Base-by-base conservation (phyloP, 92 coral and sea anemone species). In the Chrysogorgia sp. region DNA sequence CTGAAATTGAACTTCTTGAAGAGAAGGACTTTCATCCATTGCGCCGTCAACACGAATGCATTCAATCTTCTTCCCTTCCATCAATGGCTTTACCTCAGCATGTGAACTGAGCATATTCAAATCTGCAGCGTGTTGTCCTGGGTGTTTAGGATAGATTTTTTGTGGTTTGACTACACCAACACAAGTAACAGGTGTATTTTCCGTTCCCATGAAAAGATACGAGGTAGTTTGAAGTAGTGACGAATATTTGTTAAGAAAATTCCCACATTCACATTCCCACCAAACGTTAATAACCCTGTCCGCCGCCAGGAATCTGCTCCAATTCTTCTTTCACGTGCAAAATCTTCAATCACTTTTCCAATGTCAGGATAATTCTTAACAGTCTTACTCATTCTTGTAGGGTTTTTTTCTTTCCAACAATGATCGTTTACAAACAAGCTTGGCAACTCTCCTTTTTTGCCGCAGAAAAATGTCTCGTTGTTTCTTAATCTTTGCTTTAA, bases 301-400 rank as follows among this genome's bases (percentile, higher is more conserved):
- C 83, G 48, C n/a, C 85, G 41, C 88, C 88, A 85, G 5, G 85
- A 69, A 62, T 85, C 85, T 5, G 89, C 89, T 15, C 85, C 89
- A 25, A 85, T 26, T 37, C 86, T 30, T 26, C 53, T 85, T 21
- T 80, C 85, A 1, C 66, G 67, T 6, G 79, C 88, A 75, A 74
- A 85, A 3, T 58, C 60, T 34, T 85, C 89, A 52, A 81, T 85
- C 19, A 50, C 89, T 29, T 81, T 81, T 20, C 89, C 86, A 43
- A 86, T 81, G 32, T 86, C 34, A 12, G 90, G 90, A 35, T 74
- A 81, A 52, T 75, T 81, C 20, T 65, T 26, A 2, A 86, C 34
- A 0, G 83, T 81, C 45, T 47, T 86, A 25, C 79, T 62, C 19
- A 67, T 82, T 52, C 58, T 40, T 17, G 58, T 20, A 14, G 86